These are phyloP conservation scores for Caenorhabditis angaria DNA, from an alignment of 2,888 invertebrate species.

Conservation along the genomic window DNA sequence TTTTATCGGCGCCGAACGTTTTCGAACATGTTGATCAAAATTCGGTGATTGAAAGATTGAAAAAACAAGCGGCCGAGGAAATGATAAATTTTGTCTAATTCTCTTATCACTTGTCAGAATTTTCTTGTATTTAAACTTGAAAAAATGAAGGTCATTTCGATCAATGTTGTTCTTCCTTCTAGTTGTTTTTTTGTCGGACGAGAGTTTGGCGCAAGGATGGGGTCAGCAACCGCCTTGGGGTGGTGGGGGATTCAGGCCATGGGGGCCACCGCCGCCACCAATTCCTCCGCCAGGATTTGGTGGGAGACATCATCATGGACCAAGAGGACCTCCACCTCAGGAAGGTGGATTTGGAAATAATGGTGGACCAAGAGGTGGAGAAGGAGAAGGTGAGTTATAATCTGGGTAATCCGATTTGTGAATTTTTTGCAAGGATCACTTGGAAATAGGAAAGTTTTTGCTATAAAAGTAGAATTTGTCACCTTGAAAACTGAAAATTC, in stretches of 20 bases:
- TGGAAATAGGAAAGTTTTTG: too few relatives aligned
- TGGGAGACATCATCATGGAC: too few relatives aligned
- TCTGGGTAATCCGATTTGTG: too few relatives aligned
- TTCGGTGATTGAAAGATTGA: constrained; percentile 48
- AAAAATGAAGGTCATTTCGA: constrained; percentile 10
- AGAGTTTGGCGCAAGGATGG: not conserved
- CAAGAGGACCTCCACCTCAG: constrained; percentile 8
- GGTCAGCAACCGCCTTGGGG: not conserved
- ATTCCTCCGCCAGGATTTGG: constrained; percentile 13
- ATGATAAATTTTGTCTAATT: constrained; percentile 26
- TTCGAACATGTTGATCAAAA: constrained; percentile 73
- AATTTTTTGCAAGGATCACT: too few relatives aligned
- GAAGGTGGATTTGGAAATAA: not conserved
- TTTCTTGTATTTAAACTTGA: constrained; percentile 4
- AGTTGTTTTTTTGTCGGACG: constrained; percentile 1
- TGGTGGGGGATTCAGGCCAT: not conserved
- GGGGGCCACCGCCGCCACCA: not conserved
- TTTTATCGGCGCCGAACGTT: constrained; percentile 75
- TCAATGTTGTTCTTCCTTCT: constrained; percentile 14
- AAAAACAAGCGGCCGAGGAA: constrained; percentile 45
- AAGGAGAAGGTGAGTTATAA: too few relatives aligned
- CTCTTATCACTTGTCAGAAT: not conserved
- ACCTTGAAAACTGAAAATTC: too few relatives aligned
- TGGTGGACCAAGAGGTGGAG: not conserved
- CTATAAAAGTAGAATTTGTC: too few relatives aligned